Evolutionary conservation across 2,888 invertebrate species (phyloP).

Genomic region (Eupeodes latifasciatus): DNA sequence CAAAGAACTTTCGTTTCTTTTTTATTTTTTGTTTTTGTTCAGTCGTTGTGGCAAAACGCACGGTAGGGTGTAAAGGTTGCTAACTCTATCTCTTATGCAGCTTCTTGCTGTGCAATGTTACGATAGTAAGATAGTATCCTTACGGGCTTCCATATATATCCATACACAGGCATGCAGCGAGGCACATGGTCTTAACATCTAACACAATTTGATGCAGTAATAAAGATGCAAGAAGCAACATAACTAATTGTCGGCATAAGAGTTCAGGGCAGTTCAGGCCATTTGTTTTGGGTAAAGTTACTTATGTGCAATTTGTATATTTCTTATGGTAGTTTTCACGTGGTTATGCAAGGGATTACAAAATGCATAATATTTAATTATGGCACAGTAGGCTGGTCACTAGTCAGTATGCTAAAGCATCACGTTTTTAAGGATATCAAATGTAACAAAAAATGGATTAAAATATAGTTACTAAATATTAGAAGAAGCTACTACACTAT

Average conservation of each 20-base stretch:
- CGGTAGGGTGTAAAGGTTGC: conserved; percentile 67
- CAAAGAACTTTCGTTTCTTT: conserved; percentile 70
- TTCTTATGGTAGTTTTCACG: background rate
- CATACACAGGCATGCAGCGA: background rate
- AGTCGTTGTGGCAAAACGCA: conserved; percentile 26
- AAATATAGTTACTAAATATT: too few relatives aligned
- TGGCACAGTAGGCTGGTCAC: background rate
- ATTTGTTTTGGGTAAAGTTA: conserved; percentile 65
- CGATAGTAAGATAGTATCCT: conserved; percentile 30
- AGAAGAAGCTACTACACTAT: too few relatives aligned
- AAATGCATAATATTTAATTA: background rate
- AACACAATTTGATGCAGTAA: conserved; percentile 48
- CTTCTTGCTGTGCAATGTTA: background rate
- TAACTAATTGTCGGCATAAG: conserved; percentile 64
- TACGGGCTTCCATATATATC: background rate
- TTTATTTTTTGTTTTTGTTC: background rate
- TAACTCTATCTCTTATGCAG: conserved; percentile 48
- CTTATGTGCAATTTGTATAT: conserved; percentile 14
- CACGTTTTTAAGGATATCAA: too few relatives aligned
- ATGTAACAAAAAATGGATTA: too few relatives aligned
- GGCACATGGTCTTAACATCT: background rate
- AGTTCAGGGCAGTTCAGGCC: conserved; percentile 71
- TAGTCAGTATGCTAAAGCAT: too few relatives aligned
- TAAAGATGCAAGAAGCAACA: conserved; percentile 62
- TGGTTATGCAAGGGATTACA: conserved; percentile 44